Percentiles rank a stretch among this genome's conserved stretches.
phyloP scores from a whole-genome alignment of 2,797 vertebrate genomes.

The Hipposideros larvatus region DNA sequence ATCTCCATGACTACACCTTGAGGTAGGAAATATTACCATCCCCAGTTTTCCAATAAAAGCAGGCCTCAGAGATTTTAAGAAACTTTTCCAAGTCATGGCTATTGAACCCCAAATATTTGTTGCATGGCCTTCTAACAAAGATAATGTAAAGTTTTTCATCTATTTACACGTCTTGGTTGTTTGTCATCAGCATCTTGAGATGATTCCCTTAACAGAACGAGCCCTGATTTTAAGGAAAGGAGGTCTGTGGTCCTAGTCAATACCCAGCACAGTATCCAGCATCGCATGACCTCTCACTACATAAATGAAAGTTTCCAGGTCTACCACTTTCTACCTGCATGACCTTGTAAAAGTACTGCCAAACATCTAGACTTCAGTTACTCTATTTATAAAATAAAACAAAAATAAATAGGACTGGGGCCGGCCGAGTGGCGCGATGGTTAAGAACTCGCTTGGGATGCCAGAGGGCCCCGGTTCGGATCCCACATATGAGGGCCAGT shows the following conservation, averaged over 20 bases:
- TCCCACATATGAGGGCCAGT: too few relatives aligned
- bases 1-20: not conserved
- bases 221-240: not conserved
- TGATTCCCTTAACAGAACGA: slow-evolving; percentile 23
- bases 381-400: slow-evolving; percentile 56
- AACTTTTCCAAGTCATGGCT: not conserved
- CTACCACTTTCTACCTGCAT: not conserved
- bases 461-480: too few relatives aligned
- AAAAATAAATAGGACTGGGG: not conserved
- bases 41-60: slow-evolving; percentile 22
- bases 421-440: too few relatives aligned
- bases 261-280: not conserved
- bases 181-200: not conserved
- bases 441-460: too few relatives aligned
- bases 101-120: slow-evolving; percentile 24
- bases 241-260: not conserved
- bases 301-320: not conserved
- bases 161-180: not conserved
- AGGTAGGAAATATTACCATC: not conserved
- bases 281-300: not conserved
- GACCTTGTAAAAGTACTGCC: not conserved
- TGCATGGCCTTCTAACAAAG: not conserved
- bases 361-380: slow-evolving; percentile 25
- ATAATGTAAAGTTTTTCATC: not conserved
- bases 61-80: not conserved